These are phyloP conservation scores for Seriola rivoliana DNA, from an alignment of 2,113 vertebrate species.

Conservation along the genomic window DNA sequence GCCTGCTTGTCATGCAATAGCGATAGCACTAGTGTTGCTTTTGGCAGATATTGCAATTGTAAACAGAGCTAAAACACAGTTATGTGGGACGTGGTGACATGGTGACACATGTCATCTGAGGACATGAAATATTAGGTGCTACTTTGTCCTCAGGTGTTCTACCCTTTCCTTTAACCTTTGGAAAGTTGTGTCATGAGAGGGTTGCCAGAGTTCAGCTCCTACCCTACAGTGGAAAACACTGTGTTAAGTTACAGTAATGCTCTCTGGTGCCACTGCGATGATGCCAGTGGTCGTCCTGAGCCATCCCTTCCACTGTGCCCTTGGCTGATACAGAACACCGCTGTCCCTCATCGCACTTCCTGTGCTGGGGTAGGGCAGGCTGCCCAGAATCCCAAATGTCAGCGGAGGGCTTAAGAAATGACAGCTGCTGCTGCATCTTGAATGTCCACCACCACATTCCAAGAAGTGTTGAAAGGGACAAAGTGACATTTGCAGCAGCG, in stretches of 20 bases:
- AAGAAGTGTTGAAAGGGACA: slow-evolving; percentile 71
- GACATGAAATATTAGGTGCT: slow-evolving; percentile 12
- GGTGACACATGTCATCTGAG: slow-evolving; percentile 11
- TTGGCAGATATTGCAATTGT: background rate
- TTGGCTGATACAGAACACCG: slow-evolving; percentile 53
- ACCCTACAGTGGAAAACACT: slow-evolving; percentile 21
- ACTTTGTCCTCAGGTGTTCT: slow-evolving; percentile 20
- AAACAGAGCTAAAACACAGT: slow-evolving; percentile 21
- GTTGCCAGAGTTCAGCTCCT: background rate
- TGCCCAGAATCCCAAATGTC: slow-evolving; percentile 75
- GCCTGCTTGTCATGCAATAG: slow-evolving; percentile 36
- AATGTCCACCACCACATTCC: slow-evolving; percentile 67
- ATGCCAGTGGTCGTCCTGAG: slow-evolving; percentile 12
- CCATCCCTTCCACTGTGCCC: slow-evolving; percentile 41
- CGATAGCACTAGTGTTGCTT: background rate
- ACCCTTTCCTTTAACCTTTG: slow-evolving; percentile 29
- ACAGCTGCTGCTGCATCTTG: slow-evolving; percentile 80
- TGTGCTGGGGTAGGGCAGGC: slow-evolving; percentile 48
- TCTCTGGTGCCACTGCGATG: slow-evolving; percentile 25
- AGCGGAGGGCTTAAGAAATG: slow-evolving; percentile 70
- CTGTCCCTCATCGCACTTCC: slow-evolving; percentile 50
- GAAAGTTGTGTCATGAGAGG: background rate
- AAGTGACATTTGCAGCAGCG: slow-evolving; percentile 81
- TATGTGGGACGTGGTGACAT: background rate
- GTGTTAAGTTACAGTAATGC: slow-evolving; percentile 52